These are phyloP conservation scores for Hypsibius dujardini DNA, from an alignment of 1,140 invertebrate species.

Conservation along the genomic window DNA sequence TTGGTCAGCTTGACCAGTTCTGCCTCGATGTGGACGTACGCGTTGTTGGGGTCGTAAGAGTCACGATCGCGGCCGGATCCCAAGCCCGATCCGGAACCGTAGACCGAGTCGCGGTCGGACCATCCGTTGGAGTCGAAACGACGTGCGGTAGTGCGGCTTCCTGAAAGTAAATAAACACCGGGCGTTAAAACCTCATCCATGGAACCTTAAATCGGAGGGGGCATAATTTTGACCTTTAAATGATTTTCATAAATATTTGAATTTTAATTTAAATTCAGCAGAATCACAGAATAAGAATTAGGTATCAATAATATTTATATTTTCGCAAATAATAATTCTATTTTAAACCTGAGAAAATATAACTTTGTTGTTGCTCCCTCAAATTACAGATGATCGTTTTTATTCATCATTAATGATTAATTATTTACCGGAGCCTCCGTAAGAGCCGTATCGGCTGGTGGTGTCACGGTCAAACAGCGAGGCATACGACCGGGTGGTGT, in stretches of 20 bases:
- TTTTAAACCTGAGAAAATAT: too few relatives aligned
- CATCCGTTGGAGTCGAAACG: background rate
- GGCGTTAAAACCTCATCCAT: background rate
- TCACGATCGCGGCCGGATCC: background rate
- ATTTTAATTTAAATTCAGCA: background rate
- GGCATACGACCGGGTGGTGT: background rate
- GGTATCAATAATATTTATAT: too few relatives aligned
- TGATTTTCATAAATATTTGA: background rate
- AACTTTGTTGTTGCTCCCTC: too few relatives aligned
- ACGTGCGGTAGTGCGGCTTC: background rate
- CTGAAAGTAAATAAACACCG: too few relatives aligned
- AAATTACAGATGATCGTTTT: background rate
- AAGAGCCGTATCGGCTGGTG: background rate
- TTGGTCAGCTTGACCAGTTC: constrained; percentile 16
- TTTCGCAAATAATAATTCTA: too few relatives aligned
- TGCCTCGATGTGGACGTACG: background rate
- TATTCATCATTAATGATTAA: background rate
- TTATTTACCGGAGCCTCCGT: background rate
- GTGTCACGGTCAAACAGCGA: background rate
- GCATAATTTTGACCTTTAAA: background rate
- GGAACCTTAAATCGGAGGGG: background rate
- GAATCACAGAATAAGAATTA: too few relatives aligned
- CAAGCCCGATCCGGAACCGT: background rate
- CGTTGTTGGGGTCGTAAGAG: constrained; percentile 4
- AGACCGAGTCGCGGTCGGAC: background rate